phyloP scores from a whole-genome alignment of 2,113 vertebrate species.

The Montifringilla adamsi region DNA sequence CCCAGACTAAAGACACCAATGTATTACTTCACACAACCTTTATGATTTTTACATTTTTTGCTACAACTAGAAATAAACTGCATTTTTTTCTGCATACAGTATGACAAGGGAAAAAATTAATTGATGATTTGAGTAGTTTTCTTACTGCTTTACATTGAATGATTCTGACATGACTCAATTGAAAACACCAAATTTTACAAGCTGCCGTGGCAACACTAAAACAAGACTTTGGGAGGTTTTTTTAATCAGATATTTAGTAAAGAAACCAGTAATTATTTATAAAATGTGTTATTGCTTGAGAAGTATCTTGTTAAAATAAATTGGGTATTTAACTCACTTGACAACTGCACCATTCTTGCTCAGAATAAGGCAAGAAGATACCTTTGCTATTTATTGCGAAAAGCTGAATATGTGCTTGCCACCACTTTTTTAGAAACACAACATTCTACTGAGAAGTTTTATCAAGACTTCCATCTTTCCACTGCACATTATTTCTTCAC shows the following conservation, averaged over 20 bases:
- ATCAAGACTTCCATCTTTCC: not conserved
- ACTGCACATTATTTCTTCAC: not conserved
- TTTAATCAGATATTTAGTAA: not conserved
- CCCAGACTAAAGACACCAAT: not conserved
- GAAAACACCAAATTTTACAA: not conserved
- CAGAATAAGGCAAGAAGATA: not conserved
- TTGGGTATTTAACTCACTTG: not conserved
- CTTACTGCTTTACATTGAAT: not conserved
- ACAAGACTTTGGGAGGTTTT: not conserved
- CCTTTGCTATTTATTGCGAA: not conserved
- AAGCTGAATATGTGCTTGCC: not conserved
- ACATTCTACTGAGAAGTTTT: not conserved
- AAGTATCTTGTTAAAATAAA: not conserved
- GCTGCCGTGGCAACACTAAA: not conserved
- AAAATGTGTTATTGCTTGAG: not conserved
- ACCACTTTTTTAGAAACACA: not conserved
- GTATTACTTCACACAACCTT: not conserved
- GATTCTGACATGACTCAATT: not conserved
- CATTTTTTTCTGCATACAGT: not conserved
- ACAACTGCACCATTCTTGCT: not conserved
- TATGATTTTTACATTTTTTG: not conserved
- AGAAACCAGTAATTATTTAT: not conserved
- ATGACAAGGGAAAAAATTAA: not conserved
- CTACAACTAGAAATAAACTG: not conserved
- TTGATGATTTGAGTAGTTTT: not conserved